phyloP scores from a whole-genome alignment of 2,888 invertebrate species.

The Philopedon plagiatum region DNA sequence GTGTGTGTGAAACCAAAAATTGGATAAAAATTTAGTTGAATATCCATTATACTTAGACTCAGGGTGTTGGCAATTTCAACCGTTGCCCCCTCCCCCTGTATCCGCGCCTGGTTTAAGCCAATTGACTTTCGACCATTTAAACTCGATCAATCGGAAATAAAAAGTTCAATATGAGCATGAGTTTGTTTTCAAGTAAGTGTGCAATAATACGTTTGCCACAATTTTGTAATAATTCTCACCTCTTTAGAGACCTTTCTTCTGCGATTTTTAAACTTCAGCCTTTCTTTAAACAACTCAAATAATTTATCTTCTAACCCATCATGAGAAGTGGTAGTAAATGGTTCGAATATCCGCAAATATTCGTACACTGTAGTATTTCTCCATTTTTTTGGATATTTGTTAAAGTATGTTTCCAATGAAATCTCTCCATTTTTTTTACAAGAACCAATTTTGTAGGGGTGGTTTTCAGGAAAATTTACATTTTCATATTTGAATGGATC shows the following conservation, averaged over 20 bases:
- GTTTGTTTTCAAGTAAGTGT: too few species aligned
- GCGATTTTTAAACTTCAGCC: background rate
- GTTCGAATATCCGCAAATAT: background rate
- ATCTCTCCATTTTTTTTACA: background rate
- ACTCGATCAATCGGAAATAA: too few species aligned
- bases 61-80: too few species aligned
- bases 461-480: background rate
- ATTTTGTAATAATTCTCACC: too few species aligned
- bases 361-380: constrained; percentile 20
- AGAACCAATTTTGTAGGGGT: constrained; percentile 4
- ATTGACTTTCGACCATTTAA: too few species aligned
- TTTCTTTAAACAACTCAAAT: constrained; percentile 1
- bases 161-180: too few species aligned
- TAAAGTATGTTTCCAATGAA: background rate
- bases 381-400: constrained; percentile 22
- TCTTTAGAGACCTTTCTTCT: background rate
- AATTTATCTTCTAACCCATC: constrained; percentile 7
- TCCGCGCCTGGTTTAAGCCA: too few species aligned
- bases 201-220: too few species aligned
- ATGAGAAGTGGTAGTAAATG: background rate
- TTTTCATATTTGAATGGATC: constrained; percentile 21
- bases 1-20: too few species aligned
- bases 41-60: too few species aligned
- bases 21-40: too few species aligned
- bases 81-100: too few species aligned